phyloP scores from a whole-genome alignment of 2,797 vertebrate species.

The Eptatretus atami region DNA sequence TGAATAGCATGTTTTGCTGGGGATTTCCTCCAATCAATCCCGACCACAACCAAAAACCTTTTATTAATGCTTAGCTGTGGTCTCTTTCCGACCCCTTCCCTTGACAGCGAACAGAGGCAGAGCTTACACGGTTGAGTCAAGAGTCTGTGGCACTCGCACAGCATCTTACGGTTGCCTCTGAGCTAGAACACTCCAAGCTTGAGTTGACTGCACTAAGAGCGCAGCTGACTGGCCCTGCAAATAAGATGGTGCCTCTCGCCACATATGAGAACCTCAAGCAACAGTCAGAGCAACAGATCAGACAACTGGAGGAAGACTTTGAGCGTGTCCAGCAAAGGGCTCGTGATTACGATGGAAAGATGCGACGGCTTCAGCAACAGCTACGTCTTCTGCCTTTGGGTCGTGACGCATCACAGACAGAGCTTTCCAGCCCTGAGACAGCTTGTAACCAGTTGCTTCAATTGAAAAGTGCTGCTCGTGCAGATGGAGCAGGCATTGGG shows the following conservation, averaged over 20 bases:
- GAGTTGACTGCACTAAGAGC: not conserved
- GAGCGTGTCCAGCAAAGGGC: conserved; percentile 82
- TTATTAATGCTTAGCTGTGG: too few species aligned
- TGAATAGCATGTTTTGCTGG: too few species aligned
- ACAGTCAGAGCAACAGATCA: conserved; percentile 50
- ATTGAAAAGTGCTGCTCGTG: conserved; percentile 53
- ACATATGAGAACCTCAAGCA: conserved; percentile 32
- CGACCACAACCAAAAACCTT: too few species aligned
- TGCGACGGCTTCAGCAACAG: conserved; percentile 78
- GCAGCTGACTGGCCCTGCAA: not conserved
- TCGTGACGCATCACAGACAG: not conserved
- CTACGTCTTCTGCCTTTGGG: conserved; percentile 2
- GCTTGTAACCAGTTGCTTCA: conserved; percentile 45
- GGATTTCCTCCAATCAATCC: too few species aligned
- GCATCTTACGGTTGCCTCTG: conserved; percentile 4
- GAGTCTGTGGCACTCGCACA: conserved; percentile 4
- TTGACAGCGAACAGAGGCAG: conserved; percentile 3
- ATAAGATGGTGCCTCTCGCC: not conserved
- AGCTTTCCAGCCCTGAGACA: not conserved
- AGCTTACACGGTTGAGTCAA: not conserved
- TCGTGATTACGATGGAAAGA: conserved; percentile 76
- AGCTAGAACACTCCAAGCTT: not conserved
- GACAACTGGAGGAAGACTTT: conserved; percentile 56
- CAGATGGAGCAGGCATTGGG: conserved; percentile 52
- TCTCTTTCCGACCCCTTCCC: not conserved